Conservation (phyloP, 2,113 vertebrate species). For the Nettapus auritus region DNA sequence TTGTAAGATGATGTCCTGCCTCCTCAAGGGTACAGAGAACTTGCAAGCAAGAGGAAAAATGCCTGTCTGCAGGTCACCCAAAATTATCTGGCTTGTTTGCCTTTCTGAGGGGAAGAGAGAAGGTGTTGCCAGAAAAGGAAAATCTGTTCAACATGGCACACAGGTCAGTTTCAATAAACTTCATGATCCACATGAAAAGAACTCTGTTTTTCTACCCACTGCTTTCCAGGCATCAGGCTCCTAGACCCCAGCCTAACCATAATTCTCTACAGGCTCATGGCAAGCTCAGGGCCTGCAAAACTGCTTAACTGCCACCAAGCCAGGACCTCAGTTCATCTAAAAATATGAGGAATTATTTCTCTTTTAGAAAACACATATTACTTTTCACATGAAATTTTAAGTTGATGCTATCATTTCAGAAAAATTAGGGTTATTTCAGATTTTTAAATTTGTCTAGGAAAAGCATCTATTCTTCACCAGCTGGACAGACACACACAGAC, state of each 20-base stretch:
- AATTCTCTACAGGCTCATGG: not conserved
- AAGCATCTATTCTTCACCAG: not conserved
- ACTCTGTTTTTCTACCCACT: not conserved
- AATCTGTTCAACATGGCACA: not conserved
- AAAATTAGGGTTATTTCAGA: not conserved
- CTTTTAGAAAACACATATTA: not conserved
- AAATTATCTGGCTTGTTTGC: not conserved
- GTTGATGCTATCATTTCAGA: not conserved
- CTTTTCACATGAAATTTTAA: not conserved
- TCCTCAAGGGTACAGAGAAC: not conserved
- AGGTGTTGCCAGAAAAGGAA: not conserved
- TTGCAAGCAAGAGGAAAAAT: not conserved
- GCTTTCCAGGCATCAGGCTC: not conserved
- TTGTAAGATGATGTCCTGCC: not conserved
- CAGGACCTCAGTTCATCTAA: not conserved
- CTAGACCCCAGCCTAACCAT: not conserved
- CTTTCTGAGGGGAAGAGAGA: not conserved
- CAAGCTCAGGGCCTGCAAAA: not conserved
- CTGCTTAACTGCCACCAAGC: not conserved
- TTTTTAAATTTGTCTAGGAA: not conserved
- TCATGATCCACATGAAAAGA: not conserved
- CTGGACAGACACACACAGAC: not conserved
- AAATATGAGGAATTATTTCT: not conserved
- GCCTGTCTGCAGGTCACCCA: not conserved
- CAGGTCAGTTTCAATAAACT: not conserved